phyloP scores from a whole-genome alignment of 2,797 vertebrate species.

The Danio jaintianensis region DNA sequence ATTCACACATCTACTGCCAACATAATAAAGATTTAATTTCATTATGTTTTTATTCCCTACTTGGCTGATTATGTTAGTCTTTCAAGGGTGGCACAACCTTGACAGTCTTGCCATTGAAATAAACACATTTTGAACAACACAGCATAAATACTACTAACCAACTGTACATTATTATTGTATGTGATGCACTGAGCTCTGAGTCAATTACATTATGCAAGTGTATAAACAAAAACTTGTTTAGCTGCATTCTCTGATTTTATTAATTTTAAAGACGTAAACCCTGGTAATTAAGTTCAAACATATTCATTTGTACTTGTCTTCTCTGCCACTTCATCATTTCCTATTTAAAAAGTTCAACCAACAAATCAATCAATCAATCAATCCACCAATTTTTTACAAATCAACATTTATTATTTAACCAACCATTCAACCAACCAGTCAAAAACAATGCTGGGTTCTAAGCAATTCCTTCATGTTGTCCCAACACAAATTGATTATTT shows the following conservation, averaged over 20 bases:
- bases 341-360: too few relatives aligned
- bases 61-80: neutral
- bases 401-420: neutral
- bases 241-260: neutral
- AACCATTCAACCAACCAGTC: neutral
- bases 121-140: neutral
- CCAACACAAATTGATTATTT: too few relatives aligned
- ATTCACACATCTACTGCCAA: neutral
- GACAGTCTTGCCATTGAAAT: neutral
- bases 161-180: neutral
- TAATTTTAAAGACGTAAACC: neutral
- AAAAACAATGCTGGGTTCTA: too few relatives aligned
- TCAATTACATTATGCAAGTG: neutral
- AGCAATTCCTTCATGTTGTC: too few relatives aligned
- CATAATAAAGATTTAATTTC: neutral
- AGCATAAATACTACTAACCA: neutral
- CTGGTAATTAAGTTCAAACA: neutral
- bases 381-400: neutral
- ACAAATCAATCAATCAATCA: conserved; percentile 27
- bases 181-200: neutral
- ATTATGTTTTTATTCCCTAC: neutral
- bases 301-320: neutral
- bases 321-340: neutral
- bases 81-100: neutral
- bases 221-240: neutral